Percentiles rank a stretch among this genome's conserved stretches.
Conservation (phyloP, 2,797 vertebrate species). For the Pteropus rufus region DNA sequence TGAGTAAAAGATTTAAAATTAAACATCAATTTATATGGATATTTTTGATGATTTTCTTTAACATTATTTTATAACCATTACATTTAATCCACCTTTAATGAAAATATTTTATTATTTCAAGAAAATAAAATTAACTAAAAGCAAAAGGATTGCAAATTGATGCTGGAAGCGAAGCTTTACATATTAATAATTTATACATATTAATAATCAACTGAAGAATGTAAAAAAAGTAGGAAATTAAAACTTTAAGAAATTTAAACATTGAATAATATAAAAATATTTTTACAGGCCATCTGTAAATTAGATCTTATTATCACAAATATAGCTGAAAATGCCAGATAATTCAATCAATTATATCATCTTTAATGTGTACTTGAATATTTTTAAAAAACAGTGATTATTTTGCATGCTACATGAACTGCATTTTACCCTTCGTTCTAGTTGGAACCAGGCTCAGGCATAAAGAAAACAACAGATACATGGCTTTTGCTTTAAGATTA, state of each 20-base stretch:
- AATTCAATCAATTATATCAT: background rate
- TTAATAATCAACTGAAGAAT: background rate
- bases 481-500: background rate
- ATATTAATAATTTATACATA: background rate
- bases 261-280: background rate
- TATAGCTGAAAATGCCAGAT: background rate
- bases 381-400: background rate
- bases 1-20: background rate
- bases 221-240: background rate
- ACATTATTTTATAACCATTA: background rate
- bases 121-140: slow-evolving; percentile 3
- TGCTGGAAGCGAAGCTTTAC: background rate
- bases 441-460: background rate
- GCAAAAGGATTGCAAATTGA: background rate
- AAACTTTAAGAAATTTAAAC: background rate
- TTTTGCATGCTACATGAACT: background rate
- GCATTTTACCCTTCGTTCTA: background rate
- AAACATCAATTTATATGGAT: background rate
- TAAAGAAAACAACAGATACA: background rate
- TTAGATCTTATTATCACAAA: background rate
- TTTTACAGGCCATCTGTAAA: background rate
- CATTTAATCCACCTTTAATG: background rate
- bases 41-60: background rate
- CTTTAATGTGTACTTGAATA: background rate
- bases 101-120: background rate